Percentiles rank a stretch among this genome's conserved stretches.
phyloP scores from a whole-genome alignment of 2,797 vertebrate genomes.

The Philypnodon macrostomus region DNA sequence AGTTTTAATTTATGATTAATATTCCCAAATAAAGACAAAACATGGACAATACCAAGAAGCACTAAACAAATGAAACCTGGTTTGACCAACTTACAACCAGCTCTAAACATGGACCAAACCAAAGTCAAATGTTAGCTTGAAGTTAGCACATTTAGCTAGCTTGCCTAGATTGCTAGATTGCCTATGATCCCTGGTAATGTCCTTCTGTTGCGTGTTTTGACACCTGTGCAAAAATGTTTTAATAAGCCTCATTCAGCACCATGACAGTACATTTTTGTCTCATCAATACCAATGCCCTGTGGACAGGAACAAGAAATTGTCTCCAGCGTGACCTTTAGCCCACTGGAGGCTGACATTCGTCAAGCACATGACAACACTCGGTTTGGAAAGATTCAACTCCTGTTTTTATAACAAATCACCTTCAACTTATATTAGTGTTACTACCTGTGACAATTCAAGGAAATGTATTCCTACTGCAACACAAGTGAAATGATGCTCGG shows the following conservation, averaged over 20 bases:
- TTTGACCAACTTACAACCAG: too few relatives aligned
- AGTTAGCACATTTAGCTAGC: too few relatives aligned
- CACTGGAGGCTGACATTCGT: slow-evolving; percentile 30
- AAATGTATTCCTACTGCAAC: slow-evolving; percentile 28
- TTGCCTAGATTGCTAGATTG: too few relatives aligned
- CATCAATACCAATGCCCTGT: slow-evolving; percentile 39
- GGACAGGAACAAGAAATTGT: slow-evolving; percentile 28
- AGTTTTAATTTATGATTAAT: too few relatives aligned
- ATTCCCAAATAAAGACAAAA: too few relatives aligned
- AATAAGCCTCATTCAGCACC: slow-evolving; percentile 17
- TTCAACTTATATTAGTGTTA: background rate
- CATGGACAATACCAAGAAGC: too few relatives aligned
- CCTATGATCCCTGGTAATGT: too few relatives aligned
- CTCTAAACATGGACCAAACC: too few relatives aligned
- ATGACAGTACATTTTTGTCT: slow-evolving; percentile 18
- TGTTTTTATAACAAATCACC: slow-evolving; percentile 19
- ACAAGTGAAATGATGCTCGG: slow-evolving; percentile 34
- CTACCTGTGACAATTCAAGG: too few relatives aligned
- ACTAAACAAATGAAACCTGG: too few relatives aligned
- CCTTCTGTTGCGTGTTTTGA: background rate
- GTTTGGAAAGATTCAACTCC: slow-evolving; percentile 15
- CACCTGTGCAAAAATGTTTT: slow-evolving; percentile 17
- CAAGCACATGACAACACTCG: slow-evolving; percentile 29
- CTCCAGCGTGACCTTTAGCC: slow-evolving; percentile 46
- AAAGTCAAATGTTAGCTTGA: too few relatives aligned